Percentiles rank a stretch among this genome's conserved stretches.
These are phyloP conservation scores for Cyprinodon brontotheroides DNA, from an alignment of 2,113 vertebrate species.

Conservation along the genomic window DNA sequence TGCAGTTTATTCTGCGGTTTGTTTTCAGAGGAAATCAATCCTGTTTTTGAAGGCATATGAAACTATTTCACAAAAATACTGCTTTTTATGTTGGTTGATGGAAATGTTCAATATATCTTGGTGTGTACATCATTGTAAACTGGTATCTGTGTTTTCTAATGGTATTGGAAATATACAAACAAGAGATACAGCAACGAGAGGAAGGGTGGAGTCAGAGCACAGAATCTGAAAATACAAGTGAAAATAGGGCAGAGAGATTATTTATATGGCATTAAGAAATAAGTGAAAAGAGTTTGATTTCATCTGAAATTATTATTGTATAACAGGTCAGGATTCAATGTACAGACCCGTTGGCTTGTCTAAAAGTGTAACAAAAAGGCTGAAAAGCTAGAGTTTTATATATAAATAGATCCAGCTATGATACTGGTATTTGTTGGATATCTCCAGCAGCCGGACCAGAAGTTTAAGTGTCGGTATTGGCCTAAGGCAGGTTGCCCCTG, in stretches of 20 bases:
- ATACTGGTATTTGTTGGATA: constrained; percentile 31
- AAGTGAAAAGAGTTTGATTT: not conserved
- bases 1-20: not conserved
- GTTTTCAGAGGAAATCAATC: not conserved
- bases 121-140: constrained; percentile 29
- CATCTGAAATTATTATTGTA: constrained; percentile 5
- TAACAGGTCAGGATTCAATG: not conserved
- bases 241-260: constrained; percentile 2
- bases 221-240: constrained; percentile 3
- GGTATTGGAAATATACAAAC: constrained; percentile 40
- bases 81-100: not conserved
- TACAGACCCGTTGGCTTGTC: not conserved
- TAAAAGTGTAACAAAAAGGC: constrained; percentile 15
- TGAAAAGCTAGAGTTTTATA: constrained; percentile 19
- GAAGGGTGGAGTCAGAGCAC: constrained; percentile 21
- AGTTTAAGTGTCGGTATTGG: constrained; percentile 43
- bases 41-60: not conserved
- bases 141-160: constrained; percentile 31
- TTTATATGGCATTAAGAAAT: not conserved
- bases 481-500: constrained; percentile 49
- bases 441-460: constrained; percentile 51
- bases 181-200: constrained; percentile 23
- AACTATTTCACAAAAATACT: not conserved
- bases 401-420: constrained; percentile 46
- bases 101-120: not conserved